Evolutionary conservation across 2,797 vertebrate species (phyloP).

Genomic region (Darevskia mixta): DNA sequence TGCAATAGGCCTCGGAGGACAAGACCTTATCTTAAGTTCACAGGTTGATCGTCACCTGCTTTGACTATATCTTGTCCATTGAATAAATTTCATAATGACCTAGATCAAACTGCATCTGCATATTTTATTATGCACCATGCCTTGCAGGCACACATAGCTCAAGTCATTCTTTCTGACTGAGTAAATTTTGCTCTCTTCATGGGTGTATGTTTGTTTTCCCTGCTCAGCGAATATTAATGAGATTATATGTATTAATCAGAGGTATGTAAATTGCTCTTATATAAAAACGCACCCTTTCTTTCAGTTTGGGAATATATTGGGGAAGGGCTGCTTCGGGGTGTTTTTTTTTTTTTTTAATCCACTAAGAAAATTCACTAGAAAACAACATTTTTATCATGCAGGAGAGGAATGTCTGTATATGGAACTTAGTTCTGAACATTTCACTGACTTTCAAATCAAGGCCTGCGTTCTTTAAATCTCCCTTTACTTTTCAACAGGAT

Average conservation of each 20-base stretch:
- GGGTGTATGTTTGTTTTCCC: neutral
- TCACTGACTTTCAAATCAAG: neutral
- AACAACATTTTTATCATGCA: conserved; percentile 35
- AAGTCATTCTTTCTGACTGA: neutral
- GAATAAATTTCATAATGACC: neutral
- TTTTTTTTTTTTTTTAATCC: neutral
- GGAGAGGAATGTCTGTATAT: conserved; percentile 42
- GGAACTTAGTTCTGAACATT: conserved; percentile 52
- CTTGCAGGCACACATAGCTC: neutral
- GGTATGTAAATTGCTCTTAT: conserved; percentile 37
- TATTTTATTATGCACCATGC: neutral
- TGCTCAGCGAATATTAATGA: neutral
- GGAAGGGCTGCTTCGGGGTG: neutral
- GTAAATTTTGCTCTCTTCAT: neutral
- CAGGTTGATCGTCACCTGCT: too few species aligned
- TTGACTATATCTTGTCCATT: neutral
- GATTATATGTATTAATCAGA: conserved; percentile 38
- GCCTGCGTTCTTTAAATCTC: too few species aligned
- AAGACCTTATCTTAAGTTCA: neutral
- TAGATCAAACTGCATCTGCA: neutral
- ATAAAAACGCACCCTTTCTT: conserved; percentile 9
- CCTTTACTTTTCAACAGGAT: too few species aligned
- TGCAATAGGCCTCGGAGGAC: neutral
- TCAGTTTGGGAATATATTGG: conserved; percentile 27
- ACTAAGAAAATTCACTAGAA: conserved; percentile 32